phyloP scores from a whole-genome alignment of 2,888 invertebrate genomes.

The Odontomyia ornata region DNA sequence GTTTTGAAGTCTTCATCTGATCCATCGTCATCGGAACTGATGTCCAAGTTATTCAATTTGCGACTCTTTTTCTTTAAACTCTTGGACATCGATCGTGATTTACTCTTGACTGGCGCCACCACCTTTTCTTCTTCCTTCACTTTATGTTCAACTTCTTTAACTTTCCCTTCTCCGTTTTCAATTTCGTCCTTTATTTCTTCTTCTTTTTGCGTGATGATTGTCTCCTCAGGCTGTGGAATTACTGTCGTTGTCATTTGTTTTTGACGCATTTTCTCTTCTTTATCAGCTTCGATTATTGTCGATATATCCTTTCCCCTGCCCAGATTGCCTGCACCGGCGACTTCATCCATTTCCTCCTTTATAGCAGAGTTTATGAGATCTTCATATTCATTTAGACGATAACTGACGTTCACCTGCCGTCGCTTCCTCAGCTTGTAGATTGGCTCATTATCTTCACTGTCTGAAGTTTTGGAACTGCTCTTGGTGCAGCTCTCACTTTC shows the following conservation, averaged over 20 bases:
- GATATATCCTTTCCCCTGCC: constrained; percentile 91
- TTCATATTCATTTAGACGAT: constrained; percentile 92
- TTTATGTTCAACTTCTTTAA: constrained; percentile 51
- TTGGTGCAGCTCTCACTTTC: constrained; percentile 51
- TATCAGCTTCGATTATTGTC: constrained; percentile 84
- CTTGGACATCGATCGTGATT: constrained; percentile 51
- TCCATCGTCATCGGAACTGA: constrained; percentile 82
- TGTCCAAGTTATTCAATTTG: constrained; percentile 81
- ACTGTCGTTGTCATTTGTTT: constrained; percentile 54
- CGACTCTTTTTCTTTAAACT: constrained; percentile 72
- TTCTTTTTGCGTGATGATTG: neutral
- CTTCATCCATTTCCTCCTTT: constrained; percentile 79
- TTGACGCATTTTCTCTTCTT: constrained; percentile 69
- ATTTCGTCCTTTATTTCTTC: constrained; percentile 49
- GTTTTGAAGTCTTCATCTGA: constrained; percentile 92
- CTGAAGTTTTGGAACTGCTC: constrained; percentile 51
- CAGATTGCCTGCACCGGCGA: constrained; percentile 81
- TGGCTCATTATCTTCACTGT: constrained; percentile 73
- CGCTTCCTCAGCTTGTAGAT: constrained; percentile 87
- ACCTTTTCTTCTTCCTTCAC: constrained; percentile 54
- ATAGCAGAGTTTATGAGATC: constrained; percentile 94
- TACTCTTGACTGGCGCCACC: constrained; percentile 55
- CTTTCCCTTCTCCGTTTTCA: constrained; percentile 49
- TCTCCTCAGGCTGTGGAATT: constrained; percentile 55
- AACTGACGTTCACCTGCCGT: constrained; percentile 81